Evolutionary conservation across 2,113 vertebrate genomes (phyloP).

Genomic region (Epinephelus moara): DNA sequence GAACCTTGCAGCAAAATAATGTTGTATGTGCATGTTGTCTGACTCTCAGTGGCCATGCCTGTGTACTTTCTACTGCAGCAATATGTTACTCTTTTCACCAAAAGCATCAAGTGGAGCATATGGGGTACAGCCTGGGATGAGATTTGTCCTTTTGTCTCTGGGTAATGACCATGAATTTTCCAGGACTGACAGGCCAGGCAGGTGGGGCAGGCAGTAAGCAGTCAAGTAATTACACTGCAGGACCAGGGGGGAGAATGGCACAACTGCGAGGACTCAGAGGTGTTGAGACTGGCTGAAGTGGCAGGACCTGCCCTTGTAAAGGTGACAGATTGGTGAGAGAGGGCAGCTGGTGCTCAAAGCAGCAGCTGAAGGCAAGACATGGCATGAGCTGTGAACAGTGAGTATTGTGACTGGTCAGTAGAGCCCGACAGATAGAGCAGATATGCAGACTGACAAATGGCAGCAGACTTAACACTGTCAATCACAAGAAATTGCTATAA

Average conservation of each 20-base stretch:
- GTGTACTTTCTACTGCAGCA: background rate
- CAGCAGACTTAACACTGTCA: background rate
- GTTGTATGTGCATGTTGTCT: background rate
- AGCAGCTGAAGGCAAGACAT: background rate
- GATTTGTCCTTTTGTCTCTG: slow-evolving; percentile 75
- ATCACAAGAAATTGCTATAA: background rate
- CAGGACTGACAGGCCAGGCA: slow-evolving; percentile 75
- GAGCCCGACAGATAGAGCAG: slow-evolving; percentile 4
- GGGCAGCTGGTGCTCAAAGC: slow-evolving; percentile 37
- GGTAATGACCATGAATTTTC: slow-evolving; percentile 74
- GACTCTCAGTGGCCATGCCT: background rate
- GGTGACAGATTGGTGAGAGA: slow-evolving; percentile 22
- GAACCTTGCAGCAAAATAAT: background rate
- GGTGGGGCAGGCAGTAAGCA: slow-evolving; percentile 67
- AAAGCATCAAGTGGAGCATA: slow-evolving; percentile 55
- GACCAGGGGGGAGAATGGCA: slow-evolving; percentile 22
- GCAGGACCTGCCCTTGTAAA: slow-evolving; percentile 21
- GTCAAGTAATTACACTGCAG: slow-evolving; percentile 74
- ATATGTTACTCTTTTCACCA: background rate
- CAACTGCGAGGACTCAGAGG: slow-evolving; percentile 18
- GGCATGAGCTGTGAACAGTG: background rate
- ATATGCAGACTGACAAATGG: background rate
- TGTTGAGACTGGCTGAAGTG: slow-evolving; percentile 31
- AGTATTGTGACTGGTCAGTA: slow-evolving; percentile 16
- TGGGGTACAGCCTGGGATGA: slow-evolving; percentile 52